Conservation (phyloP, 2,888 invertebrate species). For the Ormyrus nitidulus region DNA sequence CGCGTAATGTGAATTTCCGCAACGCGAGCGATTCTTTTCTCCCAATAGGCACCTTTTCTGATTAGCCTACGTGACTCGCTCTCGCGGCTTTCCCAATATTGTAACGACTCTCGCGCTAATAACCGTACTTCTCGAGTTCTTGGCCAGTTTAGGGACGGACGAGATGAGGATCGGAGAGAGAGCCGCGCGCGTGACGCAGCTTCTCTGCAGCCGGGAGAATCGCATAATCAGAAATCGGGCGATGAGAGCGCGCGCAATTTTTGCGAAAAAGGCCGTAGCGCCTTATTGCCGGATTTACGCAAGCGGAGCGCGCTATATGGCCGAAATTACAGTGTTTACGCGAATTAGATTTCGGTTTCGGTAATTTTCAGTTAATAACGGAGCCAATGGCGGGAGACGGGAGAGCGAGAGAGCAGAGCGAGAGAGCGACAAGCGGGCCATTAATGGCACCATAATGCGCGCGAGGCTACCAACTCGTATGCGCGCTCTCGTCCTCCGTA, state of each 20-base stretch:
- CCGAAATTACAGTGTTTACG: conserved; percentile 71
- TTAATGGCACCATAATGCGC: conserved; percentile 13
- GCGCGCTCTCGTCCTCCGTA: too few species aligned
- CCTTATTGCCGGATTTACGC: background rate
- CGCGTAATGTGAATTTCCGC: background rate
- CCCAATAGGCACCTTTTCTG: background rate
- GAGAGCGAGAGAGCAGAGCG: background rate
- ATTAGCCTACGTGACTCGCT: background rate
- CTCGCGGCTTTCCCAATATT: background rate
- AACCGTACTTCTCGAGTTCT: conserved; percentile 27
- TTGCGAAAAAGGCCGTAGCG: conserved; percentile 22
- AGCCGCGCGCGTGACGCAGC: background rate
- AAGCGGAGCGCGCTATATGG: conserved; percentile 51
- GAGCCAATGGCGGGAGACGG: conserved; percentile 59
- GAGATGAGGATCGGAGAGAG: background rate
- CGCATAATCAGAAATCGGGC: conserved; percentile 19
- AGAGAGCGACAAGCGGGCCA: background rate
- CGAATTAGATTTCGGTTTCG: conserved; percentile 73
- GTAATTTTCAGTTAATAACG: conserved; percentile 74
- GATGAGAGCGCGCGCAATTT: conserved; percentile 6
- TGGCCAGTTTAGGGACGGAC: background rate
- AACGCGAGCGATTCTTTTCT: background rate
- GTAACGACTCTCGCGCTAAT: conserved; percentile 23
- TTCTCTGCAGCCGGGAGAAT: too few species aligned
- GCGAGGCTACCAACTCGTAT: conserved; percentile 17